Conservation (phyloP, 2,113 vertebrate species). For the Marmota flaviventris region DNA sequence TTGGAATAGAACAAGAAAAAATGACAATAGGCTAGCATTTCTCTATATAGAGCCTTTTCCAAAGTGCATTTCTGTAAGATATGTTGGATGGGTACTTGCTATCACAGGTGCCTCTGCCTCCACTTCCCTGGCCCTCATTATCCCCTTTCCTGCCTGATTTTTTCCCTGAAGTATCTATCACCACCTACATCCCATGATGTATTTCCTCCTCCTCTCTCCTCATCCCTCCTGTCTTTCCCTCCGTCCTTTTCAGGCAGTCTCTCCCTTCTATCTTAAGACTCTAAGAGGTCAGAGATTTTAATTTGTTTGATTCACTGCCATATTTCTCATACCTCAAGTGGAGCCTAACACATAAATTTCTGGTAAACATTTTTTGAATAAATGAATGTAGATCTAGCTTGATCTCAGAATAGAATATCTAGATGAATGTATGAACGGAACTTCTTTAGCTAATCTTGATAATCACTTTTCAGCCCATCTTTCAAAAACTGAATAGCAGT, state of each 20-base stretch:
- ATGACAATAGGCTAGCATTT: not conserved
- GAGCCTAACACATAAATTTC: not conserved
- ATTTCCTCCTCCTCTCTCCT: not conserved
- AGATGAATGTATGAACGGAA: not conserved
- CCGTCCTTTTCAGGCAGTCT: not conserved
- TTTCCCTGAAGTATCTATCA: not conserved
- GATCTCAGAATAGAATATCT: not conserved
- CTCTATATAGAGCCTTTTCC: not conserved
- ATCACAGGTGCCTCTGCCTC: too few species aligned
- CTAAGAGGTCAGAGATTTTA: not conserved
- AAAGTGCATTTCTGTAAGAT: not conserved
- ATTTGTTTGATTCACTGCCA: not conserved
- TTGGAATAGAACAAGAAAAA: not conserved
- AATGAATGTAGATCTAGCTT: not conserved
- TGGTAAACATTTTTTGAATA: conserved; percentile 7
- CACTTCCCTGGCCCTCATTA: not conserved
- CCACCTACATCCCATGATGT: not conserved
- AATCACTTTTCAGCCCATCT: not conserved
- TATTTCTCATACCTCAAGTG: not conserved
- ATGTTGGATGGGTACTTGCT: not conserved
- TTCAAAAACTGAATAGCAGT: not conserved
- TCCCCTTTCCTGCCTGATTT: not conserved
- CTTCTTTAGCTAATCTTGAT: not conserved
- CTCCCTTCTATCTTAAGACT: not conserved
- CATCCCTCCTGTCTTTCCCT: too few species aligned